Evolutionary conservation across 2,888 invertebrate species (phyloP).

Genomic region (Sarcophaga rosellei): DNA sequence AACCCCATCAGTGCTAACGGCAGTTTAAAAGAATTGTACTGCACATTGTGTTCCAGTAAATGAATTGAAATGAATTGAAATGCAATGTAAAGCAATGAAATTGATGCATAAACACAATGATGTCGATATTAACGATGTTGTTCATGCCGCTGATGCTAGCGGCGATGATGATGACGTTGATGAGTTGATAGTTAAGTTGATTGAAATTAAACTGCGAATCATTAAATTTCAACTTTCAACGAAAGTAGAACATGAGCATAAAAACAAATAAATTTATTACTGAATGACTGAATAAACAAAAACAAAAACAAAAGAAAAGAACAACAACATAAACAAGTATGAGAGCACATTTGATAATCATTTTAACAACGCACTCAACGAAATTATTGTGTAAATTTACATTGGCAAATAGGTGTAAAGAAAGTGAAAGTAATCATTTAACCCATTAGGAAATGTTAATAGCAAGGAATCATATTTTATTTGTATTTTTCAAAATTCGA

Average conservation of each 20-base stretch:
- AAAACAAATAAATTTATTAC: neutral
- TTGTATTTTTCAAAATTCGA: too few species aligned
- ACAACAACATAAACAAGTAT: neutral
- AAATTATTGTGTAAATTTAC: neutral
- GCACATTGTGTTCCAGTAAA: conserved; percentile 3
- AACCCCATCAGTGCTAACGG: neutral
- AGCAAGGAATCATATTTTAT: too few species aligned
- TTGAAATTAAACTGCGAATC: conserved; percentile 14
- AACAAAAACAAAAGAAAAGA: neutral
- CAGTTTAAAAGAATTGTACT: neutral
- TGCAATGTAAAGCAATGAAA: neutral
- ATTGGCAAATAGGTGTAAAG: neutral
- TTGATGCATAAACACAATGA: conserved; percentile 16
- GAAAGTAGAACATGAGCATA: neutral
- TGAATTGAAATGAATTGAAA: neutral
- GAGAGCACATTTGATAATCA: neutral
- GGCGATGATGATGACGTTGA: neutral
- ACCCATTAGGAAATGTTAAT: too few species aligned
- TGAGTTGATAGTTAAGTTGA: neutral
- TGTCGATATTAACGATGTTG: neutral
- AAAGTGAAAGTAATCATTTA: neutral
- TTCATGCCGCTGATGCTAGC: neutral
- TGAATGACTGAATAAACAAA: neutral
- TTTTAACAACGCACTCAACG: neutral
- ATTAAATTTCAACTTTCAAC: conserved; percentile 14